A percentile compares a stretch with the other conserved stretches of the same genome.
Evolutionary conservation across 2,888 invertebrate species (phyloP).

Genomic region (Zaprionus bogoriensis): DNA sequence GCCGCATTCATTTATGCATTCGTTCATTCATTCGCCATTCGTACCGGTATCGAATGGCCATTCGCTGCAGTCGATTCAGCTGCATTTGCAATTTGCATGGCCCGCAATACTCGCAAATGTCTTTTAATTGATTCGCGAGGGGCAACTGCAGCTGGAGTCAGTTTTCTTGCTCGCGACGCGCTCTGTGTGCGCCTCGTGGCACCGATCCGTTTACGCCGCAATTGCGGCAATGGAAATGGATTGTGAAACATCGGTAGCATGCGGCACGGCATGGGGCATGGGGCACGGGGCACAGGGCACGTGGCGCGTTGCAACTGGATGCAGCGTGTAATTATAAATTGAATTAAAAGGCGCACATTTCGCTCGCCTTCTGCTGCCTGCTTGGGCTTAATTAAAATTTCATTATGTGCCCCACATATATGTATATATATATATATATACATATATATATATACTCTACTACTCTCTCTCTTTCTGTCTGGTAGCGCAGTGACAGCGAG

Average conservation of each 20-base stretch:
- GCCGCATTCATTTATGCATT: conserved; percentile 40
- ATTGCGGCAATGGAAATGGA: conserved; percentile 19
- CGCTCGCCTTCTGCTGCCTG: conserved; percentile 48
- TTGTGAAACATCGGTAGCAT: conserved; percentile 15
- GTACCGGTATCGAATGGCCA: conserved; percentile 20
- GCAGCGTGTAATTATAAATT: conserved; percentile 65
- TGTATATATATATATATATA: neutral
- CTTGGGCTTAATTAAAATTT: conserved; percentile 69
- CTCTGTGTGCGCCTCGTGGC: neutral
- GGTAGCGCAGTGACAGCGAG: neutral
- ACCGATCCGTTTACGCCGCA: conserved; percentile 5
- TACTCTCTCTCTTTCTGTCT: too few species aligned
- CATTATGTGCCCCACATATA: conserved; percentile 50
- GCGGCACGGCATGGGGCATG: neutral
- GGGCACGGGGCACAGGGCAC: conserved; percentile 1
- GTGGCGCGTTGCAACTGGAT: too few species aligned
- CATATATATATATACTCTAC: too few species aligned
- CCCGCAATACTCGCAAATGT: conserved; percentile 55
- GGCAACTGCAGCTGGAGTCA: neutral
- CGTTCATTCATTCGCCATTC: conserved; percentile 18
- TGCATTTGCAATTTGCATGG: conserved; percentile 54
- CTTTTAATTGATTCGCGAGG: conserved; percentile 61
- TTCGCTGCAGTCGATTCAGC: conserved; percentile 30
- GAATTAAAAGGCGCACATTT: conserved; percentile 65
- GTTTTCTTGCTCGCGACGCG: neutral